Conservation (phyloP, 2,113 vertebrate species). For the Pollimyrus isidori region DNA sequence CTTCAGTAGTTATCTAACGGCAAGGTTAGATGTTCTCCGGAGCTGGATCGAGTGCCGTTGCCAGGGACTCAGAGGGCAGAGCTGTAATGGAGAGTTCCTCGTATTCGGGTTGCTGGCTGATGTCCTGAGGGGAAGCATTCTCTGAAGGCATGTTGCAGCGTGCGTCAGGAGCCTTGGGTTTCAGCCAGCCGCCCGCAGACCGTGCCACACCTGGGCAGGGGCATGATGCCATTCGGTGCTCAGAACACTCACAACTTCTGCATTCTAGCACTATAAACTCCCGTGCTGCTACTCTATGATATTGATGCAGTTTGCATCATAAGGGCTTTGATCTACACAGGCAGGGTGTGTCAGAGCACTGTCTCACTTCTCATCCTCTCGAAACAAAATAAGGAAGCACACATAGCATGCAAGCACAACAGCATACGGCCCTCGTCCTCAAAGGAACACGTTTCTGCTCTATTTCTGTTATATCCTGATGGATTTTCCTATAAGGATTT, state of each 20-base stretch:
- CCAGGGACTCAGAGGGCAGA: not conserved
- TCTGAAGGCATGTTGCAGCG: not conserved
- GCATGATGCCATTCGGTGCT: not conserved
- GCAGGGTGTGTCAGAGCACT: not conserved
- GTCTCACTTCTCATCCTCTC: not conserved
- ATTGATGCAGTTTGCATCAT: not conserved
- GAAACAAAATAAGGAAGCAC: not conserved
- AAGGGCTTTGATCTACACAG: not conserved
- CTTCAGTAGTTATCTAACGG: not conserved
- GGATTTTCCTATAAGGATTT: not conserved
- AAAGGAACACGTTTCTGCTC: not conserved
- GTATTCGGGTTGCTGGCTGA: not conserved
- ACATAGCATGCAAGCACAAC: not conserved
- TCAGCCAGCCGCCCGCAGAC: not conserved
- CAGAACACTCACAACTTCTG: not conserved
- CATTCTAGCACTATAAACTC: not conserved
- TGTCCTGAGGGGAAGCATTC: not conserved
- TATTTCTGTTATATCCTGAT: not conserved
- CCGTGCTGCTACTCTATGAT: not conserved
- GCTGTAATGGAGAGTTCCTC: not conserved
- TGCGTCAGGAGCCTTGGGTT: not conserved
- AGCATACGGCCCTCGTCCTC: not conserved
- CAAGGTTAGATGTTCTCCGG: not conserved
- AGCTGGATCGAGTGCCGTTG: not conserved
- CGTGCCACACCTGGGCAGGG: not conserved